These are phyloP conservation scores for Enteromius trimaculatus DNA, from an alignment of 2,797 vertebrate genomes.

Conservation along the genomic window DNA sequence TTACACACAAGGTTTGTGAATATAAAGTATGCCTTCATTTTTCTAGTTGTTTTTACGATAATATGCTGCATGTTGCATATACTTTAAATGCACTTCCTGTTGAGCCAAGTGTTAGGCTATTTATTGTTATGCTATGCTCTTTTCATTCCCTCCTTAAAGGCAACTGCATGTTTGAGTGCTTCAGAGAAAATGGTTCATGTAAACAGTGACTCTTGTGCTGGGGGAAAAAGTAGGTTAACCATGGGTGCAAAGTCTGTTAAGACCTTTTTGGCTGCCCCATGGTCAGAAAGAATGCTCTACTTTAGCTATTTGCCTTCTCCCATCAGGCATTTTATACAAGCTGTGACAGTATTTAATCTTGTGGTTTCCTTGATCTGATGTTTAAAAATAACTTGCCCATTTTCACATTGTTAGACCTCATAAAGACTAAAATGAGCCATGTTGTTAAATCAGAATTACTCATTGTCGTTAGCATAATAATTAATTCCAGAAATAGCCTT, in stretches of 20 bases:
- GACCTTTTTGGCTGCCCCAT: slow-evolving; percentile 23
- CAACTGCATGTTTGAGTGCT: neutral
- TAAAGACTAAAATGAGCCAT: slow-evolving; percentile 17
- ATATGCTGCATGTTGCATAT: neutral
- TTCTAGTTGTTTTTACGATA: neutral
- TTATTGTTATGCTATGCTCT: neutral
- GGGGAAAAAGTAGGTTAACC: slow-evolving; percentile 19
- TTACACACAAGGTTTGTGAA: neutral
- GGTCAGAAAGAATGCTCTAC: slow-evolving; percentile 39
- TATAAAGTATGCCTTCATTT: neutral
- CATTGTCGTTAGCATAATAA: slow-evolving; percentile 30
- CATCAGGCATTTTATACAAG: neutral
- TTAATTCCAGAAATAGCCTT: slow-evolving; percentile 12
- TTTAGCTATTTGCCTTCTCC: slow-evolving; percentile 32
- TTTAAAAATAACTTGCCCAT: neutral
- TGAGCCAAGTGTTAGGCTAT: neutral
- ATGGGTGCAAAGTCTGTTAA: slow-evolving; percentile 32
- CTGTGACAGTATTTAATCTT: slow-evolving; percentile 25
- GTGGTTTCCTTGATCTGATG: slow-evolving; percentile 13
- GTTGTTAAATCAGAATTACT: slow-evolving; percentile 33
- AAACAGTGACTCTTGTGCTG: slow-evolving; percentile 24
- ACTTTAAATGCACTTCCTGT: slow-evolving; percentile 9
- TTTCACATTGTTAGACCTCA: slow-evolving; percentile 27
- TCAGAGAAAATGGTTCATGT: slow-evolving; percentile 21
- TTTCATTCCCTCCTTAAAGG: neutral